A percentile compares a stretch with the other conserved stretches of the same genome.
Conservation (phyloP, 2,888 invertebrate genomes). For the Pyrochroa serraticornis region DNA sequence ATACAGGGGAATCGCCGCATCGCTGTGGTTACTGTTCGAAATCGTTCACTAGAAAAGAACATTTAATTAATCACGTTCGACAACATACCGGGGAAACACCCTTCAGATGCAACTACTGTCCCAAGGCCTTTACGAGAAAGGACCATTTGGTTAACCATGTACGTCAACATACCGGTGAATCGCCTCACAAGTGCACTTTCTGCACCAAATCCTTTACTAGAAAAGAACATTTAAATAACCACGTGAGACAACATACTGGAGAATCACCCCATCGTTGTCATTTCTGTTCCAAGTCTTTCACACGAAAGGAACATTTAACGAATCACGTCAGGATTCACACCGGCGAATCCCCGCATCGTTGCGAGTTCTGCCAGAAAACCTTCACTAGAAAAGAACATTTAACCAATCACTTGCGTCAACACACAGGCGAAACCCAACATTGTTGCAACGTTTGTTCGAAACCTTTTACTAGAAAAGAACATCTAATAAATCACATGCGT, state of each 20-base stretch:
- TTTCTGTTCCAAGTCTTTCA: constrained; percentile 84
- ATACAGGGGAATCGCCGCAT: constrained; percentile 84
- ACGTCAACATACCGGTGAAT: constrained; percentile 72
- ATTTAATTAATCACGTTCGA: constrained; percentile 84
- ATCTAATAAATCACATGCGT: constrained; percentile 77
- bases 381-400: constrained; percentile 76
- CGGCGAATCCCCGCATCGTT: constrained; percentile 73
- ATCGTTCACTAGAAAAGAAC: constrained; percentile 85
- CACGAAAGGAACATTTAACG: constrained; percentile 84
- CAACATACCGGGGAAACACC: constrained; percentile 79
- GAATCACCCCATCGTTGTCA: constrained; percentile 87
- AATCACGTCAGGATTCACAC: constrained; percentile 76
- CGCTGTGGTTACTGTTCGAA: constrained; percentile 86
- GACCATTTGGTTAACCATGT: constrained; percentile 81
- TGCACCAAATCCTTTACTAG: constrained; percentile 80
- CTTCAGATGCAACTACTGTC: constrained; percentile 83
- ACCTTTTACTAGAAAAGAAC: constrained; percentile 76
- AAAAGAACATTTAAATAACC: constrained; percentile 83
- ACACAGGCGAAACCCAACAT: constrained; percentile 74
- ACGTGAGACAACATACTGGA: constrained; percentile 86
- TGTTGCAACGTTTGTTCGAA: constrained; percentile 77
- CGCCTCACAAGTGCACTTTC: constrained; percentile 77
- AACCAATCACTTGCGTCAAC: constrained; percentile 73
- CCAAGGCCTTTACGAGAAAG: constrained; percentile 84
- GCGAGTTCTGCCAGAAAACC: constrained; percentile 72